Evolutionary conservation across 2,113 vertebrate species (phyloP).

Genomic region (Arothron firmamentum): DNA sequence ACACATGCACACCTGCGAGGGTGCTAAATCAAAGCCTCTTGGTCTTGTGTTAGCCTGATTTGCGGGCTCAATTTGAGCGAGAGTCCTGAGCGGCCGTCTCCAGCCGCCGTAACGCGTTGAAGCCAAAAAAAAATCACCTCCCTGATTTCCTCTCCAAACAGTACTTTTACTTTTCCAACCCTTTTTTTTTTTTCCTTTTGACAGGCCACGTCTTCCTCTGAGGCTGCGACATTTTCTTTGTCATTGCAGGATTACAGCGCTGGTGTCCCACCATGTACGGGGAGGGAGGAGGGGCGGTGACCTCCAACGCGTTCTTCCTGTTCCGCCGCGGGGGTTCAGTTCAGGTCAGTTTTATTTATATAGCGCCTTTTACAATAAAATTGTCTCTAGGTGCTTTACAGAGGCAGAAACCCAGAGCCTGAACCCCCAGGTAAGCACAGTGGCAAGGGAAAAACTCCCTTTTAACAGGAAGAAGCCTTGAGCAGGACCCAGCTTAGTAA

Average conservation of each 20-base stretch:
- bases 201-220: slow-evolving; percentile 42
- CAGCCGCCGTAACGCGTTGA: slow-evolving; percentile 54
- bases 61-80: slow-evolving; percentile 45
- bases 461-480: too few species aligned
- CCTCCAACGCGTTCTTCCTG: slow-evolving; percentile 29
- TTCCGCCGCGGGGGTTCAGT: slow-evolving; percentile 29
- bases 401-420: too few species aligned
- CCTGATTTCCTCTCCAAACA: slow-evolving; percentile 14
- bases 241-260: slow-evolving; percentile 52
- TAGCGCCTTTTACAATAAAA: too few species aligned
- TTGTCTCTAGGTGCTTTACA: too few species aligned
- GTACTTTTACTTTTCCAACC: slow-evolving; percentile 35
- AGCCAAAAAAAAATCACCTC: slow-evolving; percentile 13
- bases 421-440: too few species aligned
- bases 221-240: slow-evolving; percentile 61
- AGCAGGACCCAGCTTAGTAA: too few species aligned
- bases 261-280: slow-evolving; percentile 46
- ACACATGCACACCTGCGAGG: slow-evolving; percentile 30
- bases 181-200: slow-evolving; percentile 4
- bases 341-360: too few species aligned
- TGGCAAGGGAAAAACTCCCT: too few species aligned
- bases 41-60: slow-evolving; percentile 58
- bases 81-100: slow-evolving; percentile 34
- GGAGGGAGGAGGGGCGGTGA: slow-evolving; percentile 33
- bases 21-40: slow-evolving; percentile 35